Percentiles rank a stretch among this genome's conserved stretches.
These are phyloP conservation scores for Sipha flava DNA, from an alignment of 1,140 invertebrate genomes.

Conservation along the genomic window DNA sequence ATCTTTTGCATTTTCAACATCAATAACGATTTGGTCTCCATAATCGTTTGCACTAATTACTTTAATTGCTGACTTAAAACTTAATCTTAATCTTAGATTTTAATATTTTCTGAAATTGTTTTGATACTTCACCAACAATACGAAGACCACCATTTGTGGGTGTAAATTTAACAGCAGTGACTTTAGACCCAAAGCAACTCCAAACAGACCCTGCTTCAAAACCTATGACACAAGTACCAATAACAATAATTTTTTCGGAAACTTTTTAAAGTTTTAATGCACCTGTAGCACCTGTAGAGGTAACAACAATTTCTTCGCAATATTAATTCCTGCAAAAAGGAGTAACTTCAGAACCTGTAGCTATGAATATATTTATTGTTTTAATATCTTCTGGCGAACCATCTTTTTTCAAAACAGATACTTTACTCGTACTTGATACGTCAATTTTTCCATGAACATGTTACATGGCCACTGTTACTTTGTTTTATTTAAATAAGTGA, in stretches of 20 bases:
- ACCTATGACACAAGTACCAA: constrained; percentile 98
- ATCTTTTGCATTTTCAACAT: constrained; percentile 84
- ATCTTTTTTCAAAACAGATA: constrained; percentile 73
- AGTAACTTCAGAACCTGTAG: constrained; percentile 96
- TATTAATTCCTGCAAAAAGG: constrained; percentile 92
- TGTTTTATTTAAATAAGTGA: constrained; percentile 94
- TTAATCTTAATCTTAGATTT: constrained; percentile 89
- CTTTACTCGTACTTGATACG: constrained; percentile 85
- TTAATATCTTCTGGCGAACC: constrained; percentile 75
- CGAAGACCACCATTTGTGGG: constrained; percentile 88
- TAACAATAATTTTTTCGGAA: constrained; percentile 89
- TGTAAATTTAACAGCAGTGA: constrained; percentile 93
- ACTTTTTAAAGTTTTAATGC: constrained; percentile 82
- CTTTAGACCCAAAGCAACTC: constrained; percentile 83
- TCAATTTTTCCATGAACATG: constrained; percentile 89
- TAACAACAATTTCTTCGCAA: constrained; percentile 84
- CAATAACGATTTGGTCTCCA: constrained; percentile 63
- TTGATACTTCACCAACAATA: constrained; percentile 95
- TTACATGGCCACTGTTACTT: constrained; percentile 55
- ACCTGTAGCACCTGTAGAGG: constrained; percentile 96
- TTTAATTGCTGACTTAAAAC: constrained; percentile 94
- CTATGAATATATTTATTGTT: constrained; percentile 96
- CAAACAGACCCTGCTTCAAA: constrained; percentile 92
- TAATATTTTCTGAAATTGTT: constrained; percentile 88
- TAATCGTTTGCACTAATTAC: constrained; percentile 72